These are phyloP conservation scores for Mirounga angustirostris DNA, from an alignment of 2,113 vertebrate species.

Conservation along the genomic window DNA sequence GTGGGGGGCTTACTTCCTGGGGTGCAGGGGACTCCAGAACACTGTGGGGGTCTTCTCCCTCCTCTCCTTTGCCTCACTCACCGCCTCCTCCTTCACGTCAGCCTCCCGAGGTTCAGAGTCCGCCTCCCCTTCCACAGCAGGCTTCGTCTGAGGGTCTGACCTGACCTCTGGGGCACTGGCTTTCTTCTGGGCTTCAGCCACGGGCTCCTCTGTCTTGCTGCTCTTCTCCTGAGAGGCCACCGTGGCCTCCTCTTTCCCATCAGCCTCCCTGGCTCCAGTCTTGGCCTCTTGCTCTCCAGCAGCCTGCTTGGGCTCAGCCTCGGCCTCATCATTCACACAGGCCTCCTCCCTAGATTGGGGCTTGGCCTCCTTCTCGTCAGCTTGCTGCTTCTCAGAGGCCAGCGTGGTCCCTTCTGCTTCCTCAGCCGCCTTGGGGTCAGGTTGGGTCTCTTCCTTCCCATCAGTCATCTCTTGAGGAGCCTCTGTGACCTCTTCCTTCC, in stretches of 20 bases:
- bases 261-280: not conserved
- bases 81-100: not conserved
- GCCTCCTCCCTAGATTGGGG: not conserved
- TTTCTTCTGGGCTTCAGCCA: not conserved
- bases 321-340: fast-evolving
- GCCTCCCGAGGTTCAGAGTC: not conserved
- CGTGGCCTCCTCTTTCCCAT: not conserved
- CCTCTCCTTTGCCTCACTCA: not conserved
- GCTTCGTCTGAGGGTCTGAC: not conserved
- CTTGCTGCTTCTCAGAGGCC: not conserved
- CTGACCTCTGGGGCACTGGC: not conserved
- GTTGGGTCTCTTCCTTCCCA: not conserved
- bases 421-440: not conserved
- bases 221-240: not conserved
- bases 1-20: not conserved
- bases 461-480: not conserved
- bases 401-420: fast-evolving
- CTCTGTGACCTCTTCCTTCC: not conserved
- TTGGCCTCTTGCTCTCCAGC: not conserved
- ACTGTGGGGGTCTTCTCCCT: not conserved
- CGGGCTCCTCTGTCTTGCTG: not conserved
- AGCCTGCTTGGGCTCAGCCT: not conserved
- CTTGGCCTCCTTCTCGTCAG: not conserved
- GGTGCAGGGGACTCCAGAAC: not conserved
- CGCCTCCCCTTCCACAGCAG: not conserved